phyloP scores from a whole-genome alignment of 2,888 invertebrate genomes.

The Parthenolecanium corni region DNA sequence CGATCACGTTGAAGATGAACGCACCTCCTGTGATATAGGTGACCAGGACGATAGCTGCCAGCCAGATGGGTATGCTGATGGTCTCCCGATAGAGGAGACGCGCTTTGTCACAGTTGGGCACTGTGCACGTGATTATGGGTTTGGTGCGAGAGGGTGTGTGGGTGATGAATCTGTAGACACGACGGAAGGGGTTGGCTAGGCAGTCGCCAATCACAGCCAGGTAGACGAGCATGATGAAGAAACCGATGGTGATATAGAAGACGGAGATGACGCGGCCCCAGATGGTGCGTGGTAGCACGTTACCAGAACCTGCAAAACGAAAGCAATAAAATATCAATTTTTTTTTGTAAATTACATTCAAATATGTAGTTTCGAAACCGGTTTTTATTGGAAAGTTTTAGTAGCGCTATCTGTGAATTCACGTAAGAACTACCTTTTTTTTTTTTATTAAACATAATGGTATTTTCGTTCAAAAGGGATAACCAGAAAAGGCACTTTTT shows the following conservation, averaged over 20 bases:
- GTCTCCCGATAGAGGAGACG: constrained; percentile 19
- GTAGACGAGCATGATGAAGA: constrained; percentile 78
- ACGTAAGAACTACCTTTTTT: no score
- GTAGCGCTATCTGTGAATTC: no score
- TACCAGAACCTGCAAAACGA: constrained; percentile 61
- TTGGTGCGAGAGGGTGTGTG: not conserved
- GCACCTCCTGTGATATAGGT: constrained; percentile 78
- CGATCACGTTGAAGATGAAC: constrained; percentile 76
- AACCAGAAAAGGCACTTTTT: no score
- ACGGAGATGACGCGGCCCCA: constrained; percentile 73
- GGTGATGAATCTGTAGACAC: constrained; percentile 49
- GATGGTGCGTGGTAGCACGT: constrained; percentile 65
- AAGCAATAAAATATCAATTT: no score
- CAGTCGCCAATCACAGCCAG: constrained; percentile 77
- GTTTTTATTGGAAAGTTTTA: no score
- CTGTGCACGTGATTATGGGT: not conserved
- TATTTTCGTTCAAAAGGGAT: no score
- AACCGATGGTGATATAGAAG: constrained; percentile 71
- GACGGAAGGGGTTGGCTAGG: constrained; percentile 64
- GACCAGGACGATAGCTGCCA: constrained; percentile 62
- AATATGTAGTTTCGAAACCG: no score
- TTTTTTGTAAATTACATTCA: no score
- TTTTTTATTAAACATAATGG: no score
- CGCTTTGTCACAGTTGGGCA: constrained; percentile 4
- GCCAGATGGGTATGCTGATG: constrained; percentile 70